These are phyloP conservation scores for Oxycera nigricornis DNA, from an alignment of 2,888 invertebrate species.

Conservation along the genomic window DNA sequence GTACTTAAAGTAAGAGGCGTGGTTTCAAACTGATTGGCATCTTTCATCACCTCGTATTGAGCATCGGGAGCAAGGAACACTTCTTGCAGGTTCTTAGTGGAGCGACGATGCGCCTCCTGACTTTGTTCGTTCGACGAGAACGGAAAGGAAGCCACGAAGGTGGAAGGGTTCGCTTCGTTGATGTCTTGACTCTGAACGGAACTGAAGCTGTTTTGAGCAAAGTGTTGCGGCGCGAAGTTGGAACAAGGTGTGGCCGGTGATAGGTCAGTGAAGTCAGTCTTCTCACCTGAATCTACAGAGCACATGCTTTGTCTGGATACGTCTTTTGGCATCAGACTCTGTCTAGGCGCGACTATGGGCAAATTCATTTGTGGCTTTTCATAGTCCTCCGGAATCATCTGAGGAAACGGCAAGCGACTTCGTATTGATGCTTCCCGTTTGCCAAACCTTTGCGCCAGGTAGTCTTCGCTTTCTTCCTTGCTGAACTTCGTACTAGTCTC, in stretches of 20 bases:
- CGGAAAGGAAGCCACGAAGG: conserved; percentile 60
- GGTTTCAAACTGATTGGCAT: conserved; percentile 51
- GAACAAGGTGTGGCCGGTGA: conserved; percentile 60
- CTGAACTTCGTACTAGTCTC: conserved; percentile 38
- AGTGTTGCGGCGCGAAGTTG: conserved; percentile 49
- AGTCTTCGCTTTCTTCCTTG: conserved; percentile 64
- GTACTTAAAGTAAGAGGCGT: conserved; percentile 49
- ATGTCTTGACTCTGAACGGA: conserved; percentile 31
- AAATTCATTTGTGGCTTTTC: conserved; percentile 48
- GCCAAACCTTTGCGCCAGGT: conserved; percentile 66
- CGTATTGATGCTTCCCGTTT: conserved; percentile 68
- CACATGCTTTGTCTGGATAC: conserved; percentile 61
- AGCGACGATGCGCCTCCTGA: conserved; percentile 60
- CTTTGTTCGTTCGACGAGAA: conserved; percentile 62
- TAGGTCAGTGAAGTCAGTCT: conserved; percentile 62
- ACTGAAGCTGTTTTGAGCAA: conserved; percentile 42
- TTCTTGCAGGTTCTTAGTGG: conserved; percentile 58
- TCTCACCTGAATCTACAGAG: conserved; percentile 61
- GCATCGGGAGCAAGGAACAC: conserved; percentile 68
- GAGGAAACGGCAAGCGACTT: conserved; percentile 66
- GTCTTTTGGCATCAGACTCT: conserved; percentile 57
- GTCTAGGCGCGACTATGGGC: conserved; percentile 54
- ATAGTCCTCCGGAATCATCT: conserved; percentile 60
- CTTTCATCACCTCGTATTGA: conserved; percentile 66
- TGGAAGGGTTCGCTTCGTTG: conserved; percentile 49